Conservation (phyloP, 2,888 invertebrate genomes). For the Ypsolopha sequella region DNA sequence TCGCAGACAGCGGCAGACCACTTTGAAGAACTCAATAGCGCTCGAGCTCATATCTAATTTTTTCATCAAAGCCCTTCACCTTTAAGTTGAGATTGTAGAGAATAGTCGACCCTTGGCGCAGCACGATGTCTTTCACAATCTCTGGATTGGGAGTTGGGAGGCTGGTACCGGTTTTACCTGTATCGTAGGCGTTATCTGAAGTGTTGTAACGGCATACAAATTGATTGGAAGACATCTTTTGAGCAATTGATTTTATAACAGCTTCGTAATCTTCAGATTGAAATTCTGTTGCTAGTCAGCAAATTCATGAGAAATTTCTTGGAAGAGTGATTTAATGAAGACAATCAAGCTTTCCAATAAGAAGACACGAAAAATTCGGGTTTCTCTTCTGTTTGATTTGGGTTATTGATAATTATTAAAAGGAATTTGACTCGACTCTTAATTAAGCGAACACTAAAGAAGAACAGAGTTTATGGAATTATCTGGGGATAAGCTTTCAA, state of each 20-base stretch:
- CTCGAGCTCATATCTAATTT: slow-evolving; percentile 36
- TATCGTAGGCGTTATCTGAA: slow-evolving; percentile 13
- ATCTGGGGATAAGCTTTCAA: too few species aligned
- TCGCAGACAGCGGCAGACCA: slow-evolving; percentile 1
- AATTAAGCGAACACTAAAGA: too few species aligned
- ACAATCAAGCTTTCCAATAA: neutral
- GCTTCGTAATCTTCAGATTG: neutral
- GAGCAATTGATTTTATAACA: neutral
- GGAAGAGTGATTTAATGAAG: neutral
- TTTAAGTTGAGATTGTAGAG: slow-evolving; percentile 29
- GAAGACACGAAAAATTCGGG: neutral
- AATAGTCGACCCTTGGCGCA: slow-evolving; percentile 32
- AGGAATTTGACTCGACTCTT: too few species aligned
- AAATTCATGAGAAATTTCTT: too few species aligned
- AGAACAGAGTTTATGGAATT: too few species aligned
- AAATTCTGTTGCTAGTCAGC: neutral
- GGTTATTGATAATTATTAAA: too few species aligned
- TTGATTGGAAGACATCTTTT: slow-evolving; percentile 3
- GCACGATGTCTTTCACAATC: slow-evolving; percentile 14
- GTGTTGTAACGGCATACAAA: slow-evolving; percentile 6
- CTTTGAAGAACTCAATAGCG: slow-evolving; percentile 24
- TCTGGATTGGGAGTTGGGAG: neutral
- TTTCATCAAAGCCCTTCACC: slow-evolving; percentile 38
- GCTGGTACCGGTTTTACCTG: slow-evolving; percentile 24
- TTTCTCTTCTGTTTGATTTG: neutral